Conservation (phyloP, 2,888 invertebrate species). For the Eupsilia transversa region DNA sequence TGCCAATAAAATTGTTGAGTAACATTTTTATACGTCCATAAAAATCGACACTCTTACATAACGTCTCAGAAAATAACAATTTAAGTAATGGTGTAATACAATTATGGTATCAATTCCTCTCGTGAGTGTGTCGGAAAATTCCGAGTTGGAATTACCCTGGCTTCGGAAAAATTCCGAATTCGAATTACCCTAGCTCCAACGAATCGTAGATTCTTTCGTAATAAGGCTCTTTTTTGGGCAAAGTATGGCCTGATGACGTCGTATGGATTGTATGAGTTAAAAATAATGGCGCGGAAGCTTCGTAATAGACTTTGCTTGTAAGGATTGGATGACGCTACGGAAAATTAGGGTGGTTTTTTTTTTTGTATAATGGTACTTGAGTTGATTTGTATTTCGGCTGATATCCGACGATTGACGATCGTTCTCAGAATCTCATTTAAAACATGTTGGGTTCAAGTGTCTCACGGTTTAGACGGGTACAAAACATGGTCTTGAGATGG, state of each 20-base stretch:
- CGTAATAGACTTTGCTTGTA: conserved; percentile 19
- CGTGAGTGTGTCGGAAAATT: conserved; percentile 30
- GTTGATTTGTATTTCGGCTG: conserved; percentile 28
- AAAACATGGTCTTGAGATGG: neutral
- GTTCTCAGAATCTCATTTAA: neutral
- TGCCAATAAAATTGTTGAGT: conserved; percentile 42
- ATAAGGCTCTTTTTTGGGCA: conserved; percentile 42
- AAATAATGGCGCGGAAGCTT: conserved; percentile 55
- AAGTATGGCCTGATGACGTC: conserved; percentile 47
- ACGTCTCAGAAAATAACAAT: conserved; percentile 56
- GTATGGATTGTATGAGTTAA: conserved; percentile 53
- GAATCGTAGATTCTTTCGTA: conserved; percentile 43
- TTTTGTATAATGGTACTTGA: conserved; percentile 19
- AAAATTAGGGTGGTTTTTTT: conserved; percentile 25
- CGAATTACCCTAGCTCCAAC: conserved; percentile 37
- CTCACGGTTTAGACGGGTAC: too few species aligned
- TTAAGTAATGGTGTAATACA: conserved; percentile 63
- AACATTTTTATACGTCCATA: conserved; percentile 54
- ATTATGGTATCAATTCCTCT: conserved; percentile 60
- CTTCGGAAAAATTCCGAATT: conserved; percentile 28
- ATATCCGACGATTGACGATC: neutral
- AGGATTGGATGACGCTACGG: conserved; percentile 31
- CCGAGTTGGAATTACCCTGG: conserved; percentile 21
- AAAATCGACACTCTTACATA: conserved; percentile 55
- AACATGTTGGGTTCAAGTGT: neutral